phyloP scores from a whole-genome alignment of 1,140 invertebrate genomes.

The Platyscapa corneri region DNA sequence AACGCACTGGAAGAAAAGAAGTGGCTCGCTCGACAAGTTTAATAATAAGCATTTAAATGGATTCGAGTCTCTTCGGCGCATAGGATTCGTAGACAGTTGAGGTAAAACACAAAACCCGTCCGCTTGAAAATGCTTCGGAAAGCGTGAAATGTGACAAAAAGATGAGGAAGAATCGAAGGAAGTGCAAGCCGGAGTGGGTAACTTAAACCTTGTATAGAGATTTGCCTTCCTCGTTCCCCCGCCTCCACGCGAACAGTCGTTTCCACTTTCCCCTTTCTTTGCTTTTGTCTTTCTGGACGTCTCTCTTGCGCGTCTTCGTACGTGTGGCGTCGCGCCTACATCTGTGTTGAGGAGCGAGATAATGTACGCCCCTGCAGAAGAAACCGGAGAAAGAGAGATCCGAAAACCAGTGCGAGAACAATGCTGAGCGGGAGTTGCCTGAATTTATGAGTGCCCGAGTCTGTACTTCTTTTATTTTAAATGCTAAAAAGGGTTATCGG shows the following conservation, averaged over 20 bases:
- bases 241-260: background rate
- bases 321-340: background rate
- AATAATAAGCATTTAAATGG: too few species aligned
- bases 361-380: conserved; percentile 21
- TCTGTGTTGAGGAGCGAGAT: conserved; percentile 7
- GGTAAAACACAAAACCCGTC: too few species aligned
- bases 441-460: conserved; percentile 28
- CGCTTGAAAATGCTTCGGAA: background rate
- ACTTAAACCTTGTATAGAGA: background rate
- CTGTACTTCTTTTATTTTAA: conserved; percentile 27
- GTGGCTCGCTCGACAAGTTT: too few species aligned
- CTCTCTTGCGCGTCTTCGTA: background rate
- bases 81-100: too few species aligned
- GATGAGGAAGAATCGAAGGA: background rate
- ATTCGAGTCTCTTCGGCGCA: too few species aligned
- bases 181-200: background rate
- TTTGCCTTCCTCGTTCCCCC: background rate
- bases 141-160: background rate
- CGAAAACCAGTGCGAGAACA: conserved; percentile 48
- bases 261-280: background rate
- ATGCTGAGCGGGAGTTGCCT: conserved; percentile 20
- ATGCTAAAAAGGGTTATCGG: background rate
- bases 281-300: background rate
- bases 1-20: too few species aligned
- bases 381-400: background rate